Evolutionary conservation across 2,888 invertebrate species (phyloP).

Genomic region (Cyclophora punctaria): DNA sequence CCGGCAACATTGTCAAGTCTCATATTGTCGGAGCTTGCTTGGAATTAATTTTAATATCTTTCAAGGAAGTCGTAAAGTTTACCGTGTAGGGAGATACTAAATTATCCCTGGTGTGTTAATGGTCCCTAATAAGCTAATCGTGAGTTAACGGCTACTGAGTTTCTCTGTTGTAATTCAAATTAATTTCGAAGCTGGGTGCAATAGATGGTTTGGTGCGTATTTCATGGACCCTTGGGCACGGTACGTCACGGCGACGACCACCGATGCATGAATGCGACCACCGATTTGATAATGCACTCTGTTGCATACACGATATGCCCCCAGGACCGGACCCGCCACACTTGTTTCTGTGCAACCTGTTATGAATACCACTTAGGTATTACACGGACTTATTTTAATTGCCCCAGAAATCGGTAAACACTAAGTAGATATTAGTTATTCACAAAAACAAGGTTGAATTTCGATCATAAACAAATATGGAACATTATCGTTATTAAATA

Average conservation of each 20-base stretch:
- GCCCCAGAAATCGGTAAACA: no score
- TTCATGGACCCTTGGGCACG: constrained; percentile 62
- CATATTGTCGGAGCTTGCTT: neutral
- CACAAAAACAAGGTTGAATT: no score
- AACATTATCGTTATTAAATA: no score
- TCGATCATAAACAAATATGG: no score
- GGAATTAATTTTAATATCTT: constrained; percentile 14
- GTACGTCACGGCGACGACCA: constrained; percentile 35
- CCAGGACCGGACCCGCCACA: constrained; percentile 9
- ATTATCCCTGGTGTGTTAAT: constrained; percentile 10
- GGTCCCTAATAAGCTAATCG: constrained; percentile 20
- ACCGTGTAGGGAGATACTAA: constrained; percentile 3
- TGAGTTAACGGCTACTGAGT: constrained; percentile 18
- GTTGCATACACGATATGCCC: constrained; percentile 10
- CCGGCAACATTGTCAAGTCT: constrained; percentile 14
- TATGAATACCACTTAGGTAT: constrained; percentile 11
- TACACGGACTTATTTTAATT: no score
- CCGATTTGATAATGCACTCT: constrained; percentile 54
- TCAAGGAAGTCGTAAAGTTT: constrained; percentile 15
- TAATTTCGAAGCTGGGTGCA: constrained; percentile 24
- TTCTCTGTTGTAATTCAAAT: constrained; percentile 14
- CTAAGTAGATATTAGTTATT: no score
- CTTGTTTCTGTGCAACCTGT: constrained; percentile 39
- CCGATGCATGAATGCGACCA: constrained; percentile 45
- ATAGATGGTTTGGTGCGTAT: constrained; percentile 33